Percentiles rank a stretch among this genome's conserved stretches.
Evolutionary conservation across 2,113 vertebrate species (phyloP).

Genomic region (Elgaria multicarinata): DNA sequence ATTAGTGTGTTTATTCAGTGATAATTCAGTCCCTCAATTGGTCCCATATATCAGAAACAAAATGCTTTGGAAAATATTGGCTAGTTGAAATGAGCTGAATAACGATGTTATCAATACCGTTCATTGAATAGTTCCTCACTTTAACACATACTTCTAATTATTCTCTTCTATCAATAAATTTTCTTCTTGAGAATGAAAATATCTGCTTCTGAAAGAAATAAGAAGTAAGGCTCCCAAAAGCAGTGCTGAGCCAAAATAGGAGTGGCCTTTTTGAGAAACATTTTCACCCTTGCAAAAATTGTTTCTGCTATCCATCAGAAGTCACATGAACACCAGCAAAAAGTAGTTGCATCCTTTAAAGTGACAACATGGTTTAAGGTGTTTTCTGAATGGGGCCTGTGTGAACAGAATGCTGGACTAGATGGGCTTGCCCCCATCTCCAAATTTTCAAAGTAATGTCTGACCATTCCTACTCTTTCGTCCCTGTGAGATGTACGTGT

Average conservation of each 20-base stretch:
- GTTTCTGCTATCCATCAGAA: not conserved
- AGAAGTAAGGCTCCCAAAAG: not conserved
- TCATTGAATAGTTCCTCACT: conserved; percentile 54
- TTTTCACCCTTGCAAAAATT: not conserved
- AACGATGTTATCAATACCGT: conserved; percentile 31
- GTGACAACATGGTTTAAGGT: too few species aligned
- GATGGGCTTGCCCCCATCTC: too few species aligned
- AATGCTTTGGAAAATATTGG: conserved; percentile 38
- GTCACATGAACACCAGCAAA: not conserved
- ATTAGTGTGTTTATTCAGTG: not conserved
- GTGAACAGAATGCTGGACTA: too few species aligned
- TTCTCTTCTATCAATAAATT: conserved; percentile 35
- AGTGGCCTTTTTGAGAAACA: not conserved
- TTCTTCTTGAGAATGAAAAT: not conserved
- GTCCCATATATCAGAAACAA: conserved; percentile 1
- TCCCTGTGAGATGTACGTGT: not conserved
- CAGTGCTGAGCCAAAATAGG: not conserved
- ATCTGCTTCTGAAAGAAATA: not conserved
- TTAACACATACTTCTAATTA: conserved; percentile 42
- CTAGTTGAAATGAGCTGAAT: conserved; percentile 52
- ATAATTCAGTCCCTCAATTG: conserved; percentile 17
- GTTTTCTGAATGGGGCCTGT: too few species aligned
- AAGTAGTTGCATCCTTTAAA: too few species aligned
- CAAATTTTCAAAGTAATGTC: not conserved
- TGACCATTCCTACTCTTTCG: not conserved